Conservation (phyloP, 2,888 invertebrate species). For the Thymelicus sylvestris region DNA sequence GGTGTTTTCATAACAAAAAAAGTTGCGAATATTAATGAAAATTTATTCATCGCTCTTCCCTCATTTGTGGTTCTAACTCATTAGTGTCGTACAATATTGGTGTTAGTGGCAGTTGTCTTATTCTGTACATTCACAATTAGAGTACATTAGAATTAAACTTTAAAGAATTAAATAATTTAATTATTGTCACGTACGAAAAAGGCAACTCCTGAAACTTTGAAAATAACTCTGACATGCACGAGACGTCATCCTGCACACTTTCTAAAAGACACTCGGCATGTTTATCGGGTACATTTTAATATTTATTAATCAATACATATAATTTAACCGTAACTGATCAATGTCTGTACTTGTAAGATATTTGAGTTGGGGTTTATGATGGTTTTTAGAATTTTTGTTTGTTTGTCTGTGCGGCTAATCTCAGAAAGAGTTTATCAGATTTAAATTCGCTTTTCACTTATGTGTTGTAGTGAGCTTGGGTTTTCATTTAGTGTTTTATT, state of each 20-base stretch:
- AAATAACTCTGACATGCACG: constrained; percentile 9
- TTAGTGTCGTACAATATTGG: not conserved
- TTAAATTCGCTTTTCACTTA: too few species aligned
- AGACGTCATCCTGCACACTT: constrained; percentile 16
- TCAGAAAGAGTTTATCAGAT: too few species aligned
- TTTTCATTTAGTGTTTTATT: too few species aligned
- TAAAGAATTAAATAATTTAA: not conserved
- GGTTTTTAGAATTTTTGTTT: too few species aligned
- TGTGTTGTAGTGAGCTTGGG: too few species aligned
- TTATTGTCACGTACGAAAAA: not conserved
- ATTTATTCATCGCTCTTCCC: not conserved
- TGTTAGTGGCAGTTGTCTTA: not conserved
- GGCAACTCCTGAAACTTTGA: not conserved
- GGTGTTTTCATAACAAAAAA: not conserved
- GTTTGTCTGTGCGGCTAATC: too few species aligned
- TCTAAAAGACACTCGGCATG: constrained; percentile 22
- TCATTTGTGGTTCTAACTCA: not conserved
- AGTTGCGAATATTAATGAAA: not conserved
- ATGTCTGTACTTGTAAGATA: too few species aligned
- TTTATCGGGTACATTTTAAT: constrained; percentile 1
- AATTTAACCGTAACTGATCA: too few species aligned
- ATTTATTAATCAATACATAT: not conserved
- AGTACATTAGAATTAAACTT: not conserved
- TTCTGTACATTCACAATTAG: not conserved
- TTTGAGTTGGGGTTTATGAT: too few species aligned